Base-by-base conservation (phyloP, 2,888 invertebrate genomes). In the Stenchaetothrips biformis region DNA sequence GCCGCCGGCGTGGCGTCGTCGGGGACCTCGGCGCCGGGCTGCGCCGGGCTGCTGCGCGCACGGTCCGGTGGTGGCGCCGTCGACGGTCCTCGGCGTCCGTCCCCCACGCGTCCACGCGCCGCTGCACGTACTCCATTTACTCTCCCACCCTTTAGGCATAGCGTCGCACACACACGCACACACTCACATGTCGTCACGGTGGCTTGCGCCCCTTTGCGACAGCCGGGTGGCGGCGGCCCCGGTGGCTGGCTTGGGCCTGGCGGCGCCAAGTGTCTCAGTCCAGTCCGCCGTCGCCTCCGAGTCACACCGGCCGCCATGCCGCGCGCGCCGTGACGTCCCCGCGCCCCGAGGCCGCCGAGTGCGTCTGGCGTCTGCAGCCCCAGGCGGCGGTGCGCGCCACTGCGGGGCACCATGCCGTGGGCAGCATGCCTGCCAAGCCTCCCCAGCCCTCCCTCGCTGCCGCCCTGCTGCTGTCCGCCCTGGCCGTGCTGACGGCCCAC, bases 171-270 rank as follows among this genome's bases (percentile, higher is more conserved):
- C 37, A 37, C 37, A 37, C 37, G 37, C 37, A 37, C 37, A 37
- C 53, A 53, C 67, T 11, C 67, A 74, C 67, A 74, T 74, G 67
- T 74, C 67, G 67, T 74, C 67, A 74, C 67, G 67, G 67, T 18
- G 21, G 21, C 21, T 1, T 74, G 67, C 67, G 25, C 67, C 67
- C 67, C 67, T 74, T 74, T 25, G 67, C 67, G 67, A 74, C 67
- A 21, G 67, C 7, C 67, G 67, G 21, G n/a, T 21, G n/a, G 37
- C 37, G 37, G 37, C 37, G 37, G 37, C 37, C 1, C 37, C 37
- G 37, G 37, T 4, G 37, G 37, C 37, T 4, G 37, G 37, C 37
- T 37, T 4, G 1, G 37, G 37, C 37, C 4, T 37, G 53, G 53
- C 6, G 53, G 13, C 53, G 53, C 53, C 53, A 53, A 16, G 53